These are phyloP conservation scores for Clistopyga incitator DNA, from an alignment of 2,888 invertebrate genomes.

Conservation along the genomic window DNA sequence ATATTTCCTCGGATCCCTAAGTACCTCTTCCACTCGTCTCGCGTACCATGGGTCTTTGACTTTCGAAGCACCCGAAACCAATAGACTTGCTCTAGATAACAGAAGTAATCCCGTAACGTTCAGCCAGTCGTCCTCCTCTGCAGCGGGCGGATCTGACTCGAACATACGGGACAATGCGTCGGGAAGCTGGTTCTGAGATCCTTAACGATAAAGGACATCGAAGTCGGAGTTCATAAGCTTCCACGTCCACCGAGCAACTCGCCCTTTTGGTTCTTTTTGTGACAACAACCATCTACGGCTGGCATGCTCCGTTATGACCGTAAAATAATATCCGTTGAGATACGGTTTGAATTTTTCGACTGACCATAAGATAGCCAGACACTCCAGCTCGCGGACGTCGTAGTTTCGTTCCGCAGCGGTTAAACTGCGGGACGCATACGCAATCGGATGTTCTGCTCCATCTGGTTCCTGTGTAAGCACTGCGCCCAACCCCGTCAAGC, in stretches of 20 bases:
- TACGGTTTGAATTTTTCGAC: conserved; percentile 70
- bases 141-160: conserved; percentile 31
- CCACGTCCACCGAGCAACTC: conserved; percentile 58
- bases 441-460: conserved; percentile 59
- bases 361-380: conserved; percentile 69
- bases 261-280: conserved; percentile 67
- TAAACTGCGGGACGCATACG: conserved; percentile 63
- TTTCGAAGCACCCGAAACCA: background rate
- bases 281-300: conserved; percentile 69
- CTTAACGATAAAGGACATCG: conserved; percentile 19
- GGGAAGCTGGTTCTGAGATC: conserved; percentile 38
- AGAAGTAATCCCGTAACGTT: background rate
- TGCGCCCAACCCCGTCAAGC: conserved; percentile 57
- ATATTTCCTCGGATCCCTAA: conserved; percentile 18
- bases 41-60: conserved; percentile 54
- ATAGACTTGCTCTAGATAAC: background rate
- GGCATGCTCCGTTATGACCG: conserved; percentile 72
- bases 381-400: conserved; percentile 69
- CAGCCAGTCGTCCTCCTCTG: background rate
- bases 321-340: conserved; percentile 71
- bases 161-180: conserved; percentile 64
- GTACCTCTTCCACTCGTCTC: conserved; percentile 29
- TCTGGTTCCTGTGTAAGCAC: conserved; percentile 34
- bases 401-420: conserved; percentile 61
- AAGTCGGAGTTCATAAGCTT: conserved; percentile 57